phyloP scores from a whole-genome alignment of 2,113 vertebrate species.

The Trogon surrucura region DNA sequence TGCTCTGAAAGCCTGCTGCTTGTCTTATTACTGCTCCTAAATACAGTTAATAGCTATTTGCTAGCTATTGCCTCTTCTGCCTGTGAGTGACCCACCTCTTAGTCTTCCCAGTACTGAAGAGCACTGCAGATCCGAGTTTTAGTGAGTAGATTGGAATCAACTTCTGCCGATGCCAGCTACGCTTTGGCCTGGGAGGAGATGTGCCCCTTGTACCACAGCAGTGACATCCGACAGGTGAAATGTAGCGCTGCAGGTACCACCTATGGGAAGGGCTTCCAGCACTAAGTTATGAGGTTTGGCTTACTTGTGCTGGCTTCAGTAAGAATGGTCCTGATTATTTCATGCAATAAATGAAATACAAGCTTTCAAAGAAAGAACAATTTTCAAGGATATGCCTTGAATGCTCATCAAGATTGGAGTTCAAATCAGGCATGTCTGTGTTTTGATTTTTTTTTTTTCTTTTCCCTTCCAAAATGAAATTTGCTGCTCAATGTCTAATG shows the following conservation, averaged over 20 bases:
- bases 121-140: neutral
- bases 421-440: neutral
- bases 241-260: slow-evolving; percentile 17
- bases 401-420: neutral
- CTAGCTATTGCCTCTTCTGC: neutral
- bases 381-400: neutral
- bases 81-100: neutral
- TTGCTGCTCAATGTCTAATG: neutral
- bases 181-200: neutral
- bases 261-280: neutral
- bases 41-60: neutral
- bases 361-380: neutral
- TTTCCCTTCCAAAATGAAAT: neutral
- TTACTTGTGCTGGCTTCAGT: neutral
- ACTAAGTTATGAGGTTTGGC: neutral
- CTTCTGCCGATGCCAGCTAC: neutral
- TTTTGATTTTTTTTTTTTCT: neutral
- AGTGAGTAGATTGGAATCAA: neutral
- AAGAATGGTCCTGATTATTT: neutral
- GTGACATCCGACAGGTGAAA: neutral
- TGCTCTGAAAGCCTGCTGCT: neutral
- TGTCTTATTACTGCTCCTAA: neutral
- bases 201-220: neutral
- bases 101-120: neutral
- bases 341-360: neutral